phyloP scores from a whole-genome alignment of 2,113 vertebrate species.

The Chionis minor region DNA sequence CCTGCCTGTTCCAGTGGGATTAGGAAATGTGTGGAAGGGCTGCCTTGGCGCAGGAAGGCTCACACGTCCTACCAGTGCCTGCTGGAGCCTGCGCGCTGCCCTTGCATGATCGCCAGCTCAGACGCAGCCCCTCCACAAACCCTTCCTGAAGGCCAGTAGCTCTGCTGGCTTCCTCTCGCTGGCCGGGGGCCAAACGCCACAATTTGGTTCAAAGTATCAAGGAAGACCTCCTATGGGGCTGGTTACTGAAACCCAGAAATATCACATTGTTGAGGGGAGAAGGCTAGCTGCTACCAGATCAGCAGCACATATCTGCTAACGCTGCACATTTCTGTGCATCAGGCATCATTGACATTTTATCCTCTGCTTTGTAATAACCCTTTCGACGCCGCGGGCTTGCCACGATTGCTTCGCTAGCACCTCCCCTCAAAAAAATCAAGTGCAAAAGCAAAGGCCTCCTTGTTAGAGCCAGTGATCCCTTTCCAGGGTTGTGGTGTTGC shows the following conservation, averaged over 20 bases:
- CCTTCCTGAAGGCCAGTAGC: neutral
- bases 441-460: neutral
- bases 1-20: neutral
- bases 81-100: rapidly evolving
- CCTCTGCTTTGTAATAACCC: slow-evolving; percentile 42
- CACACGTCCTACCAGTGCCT: neutral
- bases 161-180: neutral
- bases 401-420: neutral
- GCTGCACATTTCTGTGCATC: slow-evolving; percentile 53
- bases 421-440: neutral
- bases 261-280: neutral
- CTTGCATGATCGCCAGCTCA: neutral
- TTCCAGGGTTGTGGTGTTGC: neutral
- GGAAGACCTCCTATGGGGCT: neutral
- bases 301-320: slow-evolving; percentile 36
- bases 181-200: neutral
- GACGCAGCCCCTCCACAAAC: neutral
- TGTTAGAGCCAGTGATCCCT: neutral
- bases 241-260: slow-evolving; percentile 18
- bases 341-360: slow-evolving; percentile 53
- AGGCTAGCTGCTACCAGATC: slow-evolving; percentile 16
- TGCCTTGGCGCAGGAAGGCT: neutral
- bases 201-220: neutral
- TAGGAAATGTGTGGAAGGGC: neutral
- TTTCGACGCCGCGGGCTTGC: neutral